Conservation (phyloP, 2,797 vertebrate genomes). For the Falco berigora region DNA sequence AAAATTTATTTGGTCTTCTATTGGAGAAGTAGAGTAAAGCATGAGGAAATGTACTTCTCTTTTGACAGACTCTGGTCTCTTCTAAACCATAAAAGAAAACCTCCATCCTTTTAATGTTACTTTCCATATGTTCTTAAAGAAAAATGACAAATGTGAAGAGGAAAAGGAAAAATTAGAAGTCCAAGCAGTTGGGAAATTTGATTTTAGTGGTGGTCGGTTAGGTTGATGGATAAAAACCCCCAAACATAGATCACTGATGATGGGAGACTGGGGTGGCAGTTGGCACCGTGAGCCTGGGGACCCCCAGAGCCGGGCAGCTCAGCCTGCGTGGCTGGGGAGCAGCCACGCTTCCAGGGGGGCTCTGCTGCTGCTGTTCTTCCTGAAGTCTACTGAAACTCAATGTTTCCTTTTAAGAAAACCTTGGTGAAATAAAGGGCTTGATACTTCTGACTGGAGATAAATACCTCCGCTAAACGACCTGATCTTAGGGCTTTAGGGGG, state of each 20-base stretch:
- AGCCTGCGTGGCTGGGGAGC: not conserved
- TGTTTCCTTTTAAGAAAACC: not conserved
- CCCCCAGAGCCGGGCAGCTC: not conserved
- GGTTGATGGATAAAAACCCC: not conserved
- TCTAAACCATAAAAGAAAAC: not conserved
- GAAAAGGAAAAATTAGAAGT: not conserved
- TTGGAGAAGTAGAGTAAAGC: not conserved
- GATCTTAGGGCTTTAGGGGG: not conserved
- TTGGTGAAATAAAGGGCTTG: not conserved
- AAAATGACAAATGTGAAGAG: not conserved
- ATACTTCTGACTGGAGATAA: not conserved
- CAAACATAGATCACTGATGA: accelerated
- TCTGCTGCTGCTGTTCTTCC: not conserved
- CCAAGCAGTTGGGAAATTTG: not conserved
- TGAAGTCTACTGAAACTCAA: not conserved
- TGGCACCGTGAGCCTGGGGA: not conserved
- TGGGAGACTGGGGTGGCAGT: not conserved
- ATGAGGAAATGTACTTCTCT: not conserved
- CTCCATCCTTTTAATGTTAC: not conserved
- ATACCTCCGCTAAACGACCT: not conserved
- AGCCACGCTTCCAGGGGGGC: not conserved
- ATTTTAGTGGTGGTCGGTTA: not conserved
- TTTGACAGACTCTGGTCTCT: not conserved
- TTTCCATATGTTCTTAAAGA: not conserved
- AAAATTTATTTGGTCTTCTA: not conserved